Evolutionary conservation across 2,888 invertebrate species (phyloP), one percentile per base, ranked within the genome.

Genomic region (Timema cristinae): DNA sequence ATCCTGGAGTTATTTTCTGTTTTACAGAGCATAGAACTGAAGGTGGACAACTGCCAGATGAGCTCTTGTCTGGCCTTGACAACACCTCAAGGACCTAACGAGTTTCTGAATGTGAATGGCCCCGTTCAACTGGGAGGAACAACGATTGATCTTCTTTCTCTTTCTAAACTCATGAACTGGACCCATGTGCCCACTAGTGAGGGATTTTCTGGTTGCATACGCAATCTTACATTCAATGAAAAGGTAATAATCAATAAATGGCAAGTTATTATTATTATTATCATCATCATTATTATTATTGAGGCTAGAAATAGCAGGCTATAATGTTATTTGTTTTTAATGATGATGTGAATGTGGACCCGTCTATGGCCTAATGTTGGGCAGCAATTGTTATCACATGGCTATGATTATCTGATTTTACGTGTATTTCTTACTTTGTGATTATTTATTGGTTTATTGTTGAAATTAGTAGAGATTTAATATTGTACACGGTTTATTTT

Each of bases 201-300:
- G 74, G 90, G 91, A 73, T 96, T 95, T 81, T 85, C 87, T 66
- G 98, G 98, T 6, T 98, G 98, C 81, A 90, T 98, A 76, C 89
- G 92, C 76, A 97, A 98, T 82, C 87, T 98, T 76, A 91, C 95
- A 0, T 92, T 94, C 80, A 95, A 94, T 79, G 89, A 89, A 76
- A 87, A 84, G 81, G 89, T 89, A 80, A 32, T 32, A 4, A 32
- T 32, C 32, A 32, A 32, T 32, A 32, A 32, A 32, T 32, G 4
- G 32, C 32, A 32, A 4, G 32, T 32, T 32, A 32, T 32, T 32
- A 32, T 32, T 32, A n/a, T n/a, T n/a, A n/a, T n/a, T n/a, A n/a
- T n/a, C n/a, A n/a, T n/a, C n/a, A n/a, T n/a, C n/a, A n/a, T n/a
- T n/a, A n/a, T n/a, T n/a, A n/a, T n/a, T n/a, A n/a, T n/a, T n/a